Percentiles rank a stretch among this genome's conserved stretches.
phyloP scores from a whole-genome alignment of 92 coral and sea anemone species.

The Phenganax stokvisi region DNA sequence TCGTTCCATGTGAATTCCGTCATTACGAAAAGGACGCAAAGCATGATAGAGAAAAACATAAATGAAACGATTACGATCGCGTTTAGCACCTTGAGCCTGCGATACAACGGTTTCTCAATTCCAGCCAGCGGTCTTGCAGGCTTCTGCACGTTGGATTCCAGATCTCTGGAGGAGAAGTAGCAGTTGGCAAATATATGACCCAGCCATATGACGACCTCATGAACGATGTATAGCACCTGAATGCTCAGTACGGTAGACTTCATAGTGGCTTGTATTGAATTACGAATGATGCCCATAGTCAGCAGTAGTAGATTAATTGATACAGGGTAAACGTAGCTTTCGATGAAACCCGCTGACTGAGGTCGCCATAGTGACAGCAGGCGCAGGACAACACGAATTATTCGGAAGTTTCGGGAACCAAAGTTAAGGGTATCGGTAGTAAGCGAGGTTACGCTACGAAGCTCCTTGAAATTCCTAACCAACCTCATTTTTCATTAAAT shows the following conservation, averaged over 20 bases:
- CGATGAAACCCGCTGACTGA: conserved; percentile 6
- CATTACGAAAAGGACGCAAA: background rate
- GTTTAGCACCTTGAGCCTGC: background rate
- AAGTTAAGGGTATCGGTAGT: too few species aligned
- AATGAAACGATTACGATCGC: background rate
- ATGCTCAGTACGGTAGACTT: background rate
- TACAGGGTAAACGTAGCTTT: conserved; percentile 3
- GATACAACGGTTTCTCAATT: conserved; percentile 2
- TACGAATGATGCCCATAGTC: background rate
- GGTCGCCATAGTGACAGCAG: conserved; percentile 23
- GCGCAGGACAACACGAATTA: background rate
- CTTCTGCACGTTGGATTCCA: conserved; percentile 21
- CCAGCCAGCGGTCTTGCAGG: background rate
- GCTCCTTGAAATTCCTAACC: too few species aligned
- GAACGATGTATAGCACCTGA: conserved; percentile 4
- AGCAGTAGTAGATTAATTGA: background rate
- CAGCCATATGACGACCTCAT: conserved; percentile 31
- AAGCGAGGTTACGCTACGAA: too few species aligned
- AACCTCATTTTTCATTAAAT: too few species aligned
- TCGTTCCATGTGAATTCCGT: background rate
- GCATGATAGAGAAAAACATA: background rate
- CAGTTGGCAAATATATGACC: conserved; percentile 28
- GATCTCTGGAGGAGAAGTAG: conserved; percentile 30
- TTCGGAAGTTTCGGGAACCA: background rate
- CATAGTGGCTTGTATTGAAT: background rate